Base-by-base conservation (phyloP, 2,888 invertebrate genomes). In the Halictus ligatus region DNA sequence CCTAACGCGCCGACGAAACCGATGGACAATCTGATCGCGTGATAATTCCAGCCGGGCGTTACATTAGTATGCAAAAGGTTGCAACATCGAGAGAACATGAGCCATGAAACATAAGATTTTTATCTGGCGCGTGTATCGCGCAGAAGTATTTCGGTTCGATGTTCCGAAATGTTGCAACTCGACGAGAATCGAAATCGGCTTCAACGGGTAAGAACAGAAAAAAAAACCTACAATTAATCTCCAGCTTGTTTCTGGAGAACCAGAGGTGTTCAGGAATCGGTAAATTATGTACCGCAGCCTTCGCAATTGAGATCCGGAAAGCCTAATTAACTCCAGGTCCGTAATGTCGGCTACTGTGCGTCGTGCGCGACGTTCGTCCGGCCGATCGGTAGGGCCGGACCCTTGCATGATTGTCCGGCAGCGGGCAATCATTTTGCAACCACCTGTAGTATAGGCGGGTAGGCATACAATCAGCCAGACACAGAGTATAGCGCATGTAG, bases 351-450 rank as follows among this genome's bases (percentile, higher is more conserved):
- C 18, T 2, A 50, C 2, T 15, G 48, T 48, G 5, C 48, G 15
- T 48, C 18, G 50, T 18, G 18, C 10, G 40, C 69, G 71, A 71
- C 71, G 1, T 13, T 43, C 40, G 71, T 0, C 43, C 69, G n/a
- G 40, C 21, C 21, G 13, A 71, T 43, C n/a, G 18, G n/a, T n/a
- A 21, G 21, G 35, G 21, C 12, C 43, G 71, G 64, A 60, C 35
- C 29, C 69, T 58, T 54, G 15, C 25, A 29, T 40, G 80, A 86
- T 73, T 71, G 67, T 35, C 58, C 71, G 43, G n/a, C 58, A 78
- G 69, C 13, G 46, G 48, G 35, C 83, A 90, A 92, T 92, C 92
- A 92, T 93, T 92, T 92, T 90, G 91, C 91, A 91, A 93, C 90
- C 91, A 92, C 90, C 90, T 89, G 92, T 92, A 82, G n/a, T n/a